Conservation (phyloP, 2,888 invertebrate genomes). For the Zelleria hepariella region DNA sequence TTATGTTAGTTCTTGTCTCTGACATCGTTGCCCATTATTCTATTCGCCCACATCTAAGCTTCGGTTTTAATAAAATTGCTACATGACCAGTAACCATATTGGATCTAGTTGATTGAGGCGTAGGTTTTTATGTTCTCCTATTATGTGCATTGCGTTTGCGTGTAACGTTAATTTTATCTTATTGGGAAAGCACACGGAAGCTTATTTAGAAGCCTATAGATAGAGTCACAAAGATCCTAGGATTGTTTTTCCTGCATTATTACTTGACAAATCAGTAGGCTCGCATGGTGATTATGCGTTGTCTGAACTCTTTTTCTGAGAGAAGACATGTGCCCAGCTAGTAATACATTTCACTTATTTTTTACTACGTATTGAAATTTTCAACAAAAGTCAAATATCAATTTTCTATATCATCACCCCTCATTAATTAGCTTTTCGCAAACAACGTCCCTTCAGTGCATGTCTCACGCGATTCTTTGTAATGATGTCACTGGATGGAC, state of each 20-base stretch:
- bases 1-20: neutral
- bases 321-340: no score
- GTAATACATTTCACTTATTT: no score
- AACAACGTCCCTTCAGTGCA: neutral
- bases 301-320: no score
- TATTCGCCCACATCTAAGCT: neutral
- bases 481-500: slow-evolving; percentile 27
- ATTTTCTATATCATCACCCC: neutral
- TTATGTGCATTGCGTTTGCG: neutral
- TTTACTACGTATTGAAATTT: no score
- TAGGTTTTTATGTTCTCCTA: neutral
- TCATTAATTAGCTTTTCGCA: neutral
- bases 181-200: neutral
- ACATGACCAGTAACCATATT: neutral
- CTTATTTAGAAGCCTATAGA: neutral
- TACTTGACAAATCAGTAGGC: no score
- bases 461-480: slow-evolving; percentile 8
- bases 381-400: no score
- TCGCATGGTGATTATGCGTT: no score
- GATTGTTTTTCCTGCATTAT: no score
- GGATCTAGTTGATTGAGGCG: neutral
- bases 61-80: neutral
- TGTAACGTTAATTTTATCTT: neutral
- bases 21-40: neutral
- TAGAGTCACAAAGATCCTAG: neutral